A percentile compares a stretch with the other conserved stretches of the same genome.
phyloP scores from a whole-genome alignment of 2,888 invertebrate species.

The Sericinus montela region DNA sequence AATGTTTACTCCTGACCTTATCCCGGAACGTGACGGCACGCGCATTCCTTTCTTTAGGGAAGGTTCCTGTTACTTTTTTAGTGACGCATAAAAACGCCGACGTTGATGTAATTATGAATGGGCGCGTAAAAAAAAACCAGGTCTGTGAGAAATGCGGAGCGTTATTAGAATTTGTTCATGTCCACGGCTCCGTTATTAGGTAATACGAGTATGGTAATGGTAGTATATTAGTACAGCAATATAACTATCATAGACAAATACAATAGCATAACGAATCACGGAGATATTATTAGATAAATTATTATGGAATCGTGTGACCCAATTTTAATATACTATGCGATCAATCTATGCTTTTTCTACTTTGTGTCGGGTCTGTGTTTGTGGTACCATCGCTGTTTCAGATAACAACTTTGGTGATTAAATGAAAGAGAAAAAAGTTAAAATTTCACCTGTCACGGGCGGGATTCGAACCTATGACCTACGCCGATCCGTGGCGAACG shows the following conservation, averaged over 20 bases:
- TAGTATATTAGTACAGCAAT: not conserved
- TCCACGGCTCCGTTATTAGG: not conserved
- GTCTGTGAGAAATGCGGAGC: constrained; percentile 19
- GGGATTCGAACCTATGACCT: no score
- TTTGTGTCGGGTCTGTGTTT: no score
- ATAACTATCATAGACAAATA: not conserved
- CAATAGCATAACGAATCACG: no score
- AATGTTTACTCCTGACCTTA: constrained; percentile 9
- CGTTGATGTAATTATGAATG: constrained; percentile 51
- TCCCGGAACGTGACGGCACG: constrained; percentile 57
- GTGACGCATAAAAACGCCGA: constrained; percentile 61
- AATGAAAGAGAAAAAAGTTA: no score
- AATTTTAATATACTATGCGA: no score
- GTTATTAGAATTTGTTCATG: not conserved
- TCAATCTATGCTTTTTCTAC: no score
- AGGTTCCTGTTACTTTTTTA: constrained; percentile 31
- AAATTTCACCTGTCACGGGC: no score
- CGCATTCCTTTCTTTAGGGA: constrained; percentile 46
- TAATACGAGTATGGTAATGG: not conserved
- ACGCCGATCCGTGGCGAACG: no score
- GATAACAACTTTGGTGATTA: no score
- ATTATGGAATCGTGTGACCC: no score
- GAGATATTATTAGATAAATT: no score
- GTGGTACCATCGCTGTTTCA: no score
- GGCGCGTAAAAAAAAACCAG: constrained; percentile 33